Conservation (phyloP, 2,888 invertebrate genomes). For the Galeopsomyia nigrocyanea region DNA sequence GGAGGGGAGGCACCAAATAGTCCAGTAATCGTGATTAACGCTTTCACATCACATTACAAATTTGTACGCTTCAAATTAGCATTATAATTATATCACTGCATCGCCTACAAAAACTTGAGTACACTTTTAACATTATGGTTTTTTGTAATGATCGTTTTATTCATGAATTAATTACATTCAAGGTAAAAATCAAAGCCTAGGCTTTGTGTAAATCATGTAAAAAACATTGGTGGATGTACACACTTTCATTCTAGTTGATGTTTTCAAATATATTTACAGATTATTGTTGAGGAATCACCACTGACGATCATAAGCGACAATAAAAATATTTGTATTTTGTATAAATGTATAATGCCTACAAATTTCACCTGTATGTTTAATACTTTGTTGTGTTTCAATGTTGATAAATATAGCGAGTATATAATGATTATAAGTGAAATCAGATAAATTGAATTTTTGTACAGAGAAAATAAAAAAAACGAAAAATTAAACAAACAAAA, state of each 20-base stretch:
- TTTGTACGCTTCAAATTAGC: conserved; percentile 19
- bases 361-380: conserved; percentile 34
- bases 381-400: conserved; percentile 23
- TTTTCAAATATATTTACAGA: conserved; percentile 45
- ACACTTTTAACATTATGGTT: conserved; percentile 33
- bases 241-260: conserved; percentile 44
- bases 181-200: conserved; percentile 41
- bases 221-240: conserved; percentile 42
- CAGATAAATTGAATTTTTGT: not conserved
- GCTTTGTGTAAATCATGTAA: conserved; percentile 44
- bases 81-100: conserved; percentile 35
- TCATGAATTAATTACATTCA: conserved; percentile 35
- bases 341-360: conserved; percentile 25
- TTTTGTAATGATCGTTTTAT: conserved; percentile 30
- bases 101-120: conserved; percentile 23
- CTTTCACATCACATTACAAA: conserved; percentile 36
- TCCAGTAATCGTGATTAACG: conserved; percentile 20
- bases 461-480: conserved; percentile 44
- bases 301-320: conserved; percentile 44
- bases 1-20: conserved; percentile 37
- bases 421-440: conserved; percentile 12
- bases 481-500: conserved; percentile 50
- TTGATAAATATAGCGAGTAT: conserved; percentile 1
- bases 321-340: conserved; percentile 45
- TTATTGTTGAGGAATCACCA: conserved; percentile 39